These are phyloP conservation scores for Lasius platythorax DNA, from an alignment of 2,888 invertebrate genomes.

Conservation along the genomic window DNA sequence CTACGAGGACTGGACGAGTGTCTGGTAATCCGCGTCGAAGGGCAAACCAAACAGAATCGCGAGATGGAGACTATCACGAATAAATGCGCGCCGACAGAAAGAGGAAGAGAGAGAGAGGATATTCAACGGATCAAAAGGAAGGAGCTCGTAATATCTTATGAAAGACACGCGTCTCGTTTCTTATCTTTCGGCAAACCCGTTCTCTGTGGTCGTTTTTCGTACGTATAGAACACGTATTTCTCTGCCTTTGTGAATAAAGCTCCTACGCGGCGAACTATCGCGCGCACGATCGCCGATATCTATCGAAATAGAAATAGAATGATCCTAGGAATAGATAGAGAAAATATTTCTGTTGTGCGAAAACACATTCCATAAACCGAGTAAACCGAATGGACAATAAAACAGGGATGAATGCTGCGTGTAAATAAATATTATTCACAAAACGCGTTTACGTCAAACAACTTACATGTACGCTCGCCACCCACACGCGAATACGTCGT, in stretches of 20 bases:
- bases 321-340: constrained; percentile 1
- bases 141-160: constrained; percentile 30
- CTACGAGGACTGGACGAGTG: constrained; percentile 46
- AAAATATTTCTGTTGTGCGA: constrained; percentile 17
- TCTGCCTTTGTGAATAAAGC: neutral
- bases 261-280: neutral
- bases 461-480: neutral
- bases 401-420: neutral
- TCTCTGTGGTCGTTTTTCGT: neutral
- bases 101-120: neutral
- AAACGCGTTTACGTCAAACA: constrained; percentile 1
- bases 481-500: neutral
- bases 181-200: neutral
- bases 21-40: constrained; percentile 66
- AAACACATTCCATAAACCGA: neutral
- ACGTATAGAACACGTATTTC: neutral
- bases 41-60: constrained; percentile 58
- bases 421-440: constrained; percentile 7
- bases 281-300: neutral
- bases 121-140: constrained; percentile 25
- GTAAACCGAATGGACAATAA: neutral
- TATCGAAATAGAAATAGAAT: neutral
- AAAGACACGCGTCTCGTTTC: neutral
- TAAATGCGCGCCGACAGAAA: neutral
- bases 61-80: constrained; percentile 26